These are phyloP conservation scores for Vidua macroura DNA, from an alignment of 2,113 vertebrate genomes.

Conservation along the genomic window DNA sequence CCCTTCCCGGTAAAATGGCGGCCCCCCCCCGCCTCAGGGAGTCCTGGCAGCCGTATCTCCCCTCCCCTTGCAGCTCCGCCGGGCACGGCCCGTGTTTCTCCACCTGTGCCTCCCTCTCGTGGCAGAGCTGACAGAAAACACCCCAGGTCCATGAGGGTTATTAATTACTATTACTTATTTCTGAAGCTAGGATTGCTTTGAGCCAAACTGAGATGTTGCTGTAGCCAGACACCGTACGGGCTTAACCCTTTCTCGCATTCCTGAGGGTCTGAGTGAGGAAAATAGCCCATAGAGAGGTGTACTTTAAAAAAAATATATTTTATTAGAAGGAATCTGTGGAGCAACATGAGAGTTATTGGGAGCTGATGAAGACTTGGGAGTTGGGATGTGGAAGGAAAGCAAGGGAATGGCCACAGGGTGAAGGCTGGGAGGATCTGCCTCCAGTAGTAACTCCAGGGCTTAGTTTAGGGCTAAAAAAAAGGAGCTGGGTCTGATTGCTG, in stretches of 20 bases:
- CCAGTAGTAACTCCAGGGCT: no score
- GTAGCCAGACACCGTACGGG: accelerated
- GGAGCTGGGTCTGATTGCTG: neutral
- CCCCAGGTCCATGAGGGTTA: accelerated
- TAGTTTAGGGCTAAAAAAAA: no score
- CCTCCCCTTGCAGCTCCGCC: accelerated
- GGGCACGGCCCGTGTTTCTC: accelerated
- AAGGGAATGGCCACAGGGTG: no score
- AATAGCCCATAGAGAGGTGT: neutral
- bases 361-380: neutral
- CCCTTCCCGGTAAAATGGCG: accelerated
- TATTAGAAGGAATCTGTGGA: neutral
- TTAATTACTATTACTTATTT: neutral
- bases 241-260: accelerated
- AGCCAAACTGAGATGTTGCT: neutral
- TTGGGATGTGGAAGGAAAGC: neutral
- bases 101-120: neutral
- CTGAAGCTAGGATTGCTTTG: neutral
- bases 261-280: neutral
- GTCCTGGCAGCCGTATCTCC: accelerated
- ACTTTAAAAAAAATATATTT: neutral
- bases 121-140: neutral
- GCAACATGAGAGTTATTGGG: neutral
- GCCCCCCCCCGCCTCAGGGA: accelerated
- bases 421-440: neutral